Base-by-base conservation (phyloP, 2,888 invertebrate genomes). In the Tipula confusa region DNA sequence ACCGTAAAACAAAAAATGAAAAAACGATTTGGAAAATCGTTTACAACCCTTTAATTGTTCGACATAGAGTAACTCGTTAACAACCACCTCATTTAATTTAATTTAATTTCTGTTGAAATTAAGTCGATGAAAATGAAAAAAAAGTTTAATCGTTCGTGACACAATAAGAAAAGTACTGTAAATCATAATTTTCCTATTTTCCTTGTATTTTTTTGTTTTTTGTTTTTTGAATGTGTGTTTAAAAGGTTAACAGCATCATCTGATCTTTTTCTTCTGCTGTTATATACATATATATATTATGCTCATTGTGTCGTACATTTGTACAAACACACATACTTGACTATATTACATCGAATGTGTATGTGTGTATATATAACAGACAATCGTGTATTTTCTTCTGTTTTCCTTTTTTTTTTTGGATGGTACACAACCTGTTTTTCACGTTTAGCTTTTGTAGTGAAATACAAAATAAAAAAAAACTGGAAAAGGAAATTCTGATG, bases 51-150 rank as follows among this genome's bases (percentile, higher is more conserved):
- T 64, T 64, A 64, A 48, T 64, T 64, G 64, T 64, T 18, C 24
- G 9, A 38, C n/a, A 24, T 24, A 24, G 33, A 33, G 11, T 24
- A 64, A 24, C 64, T 24, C 64, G 64, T 64, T 64, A 64, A 18
- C 64, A 64, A 64, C 64, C 64, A 64, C 64, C 64, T 64, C 64
- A 64, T 64, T 64, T 64, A 64, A 64, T 64, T 64, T 24, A 64
- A 64, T 64, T 64, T 64, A 1, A 9, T 64, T 64, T 64, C 24
- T 64, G 18, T 64, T 64, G 1, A 3, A 2, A 24, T 64, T 64
- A 9, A 24, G 64, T 64, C 64, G 64, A 24, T 64, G 64, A 64
- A 24, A 64, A 64, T 3, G n/a, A 64, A 64, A 64, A n/a, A 64
- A 64, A 64, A 24, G 24, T 43, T n/a, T 64, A 64, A 64, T 24